Conservation (phyloP, 2,113 vertebrate genomes). For the Octodon degus region DNA sequence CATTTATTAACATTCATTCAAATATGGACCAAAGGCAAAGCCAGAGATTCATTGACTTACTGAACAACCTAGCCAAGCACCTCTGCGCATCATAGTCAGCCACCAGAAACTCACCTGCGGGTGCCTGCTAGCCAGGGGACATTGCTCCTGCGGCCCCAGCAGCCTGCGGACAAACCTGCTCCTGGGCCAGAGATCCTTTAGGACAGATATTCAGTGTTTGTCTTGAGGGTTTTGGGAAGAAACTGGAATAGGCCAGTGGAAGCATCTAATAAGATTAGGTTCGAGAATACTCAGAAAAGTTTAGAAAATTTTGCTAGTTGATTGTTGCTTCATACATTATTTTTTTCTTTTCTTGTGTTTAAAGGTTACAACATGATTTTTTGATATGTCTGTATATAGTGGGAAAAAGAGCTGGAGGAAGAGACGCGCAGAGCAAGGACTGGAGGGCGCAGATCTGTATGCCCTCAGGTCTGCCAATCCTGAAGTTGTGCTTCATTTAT, state of each 20-base stretch:
- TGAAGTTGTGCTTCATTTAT: not conserved
- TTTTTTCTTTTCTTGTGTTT: not conserved
- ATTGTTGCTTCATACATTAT: not conserved
- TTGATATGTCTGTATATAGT: not conserved
- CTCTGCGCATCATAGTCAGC: not conserved
- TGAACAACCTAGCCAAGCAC: not conserved
- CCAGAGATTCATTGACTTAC: not conserved
- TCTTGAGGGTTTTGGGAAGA: not conserved
- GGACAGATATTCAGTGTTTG: not conserved
- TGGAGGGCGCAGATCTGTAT: no score
- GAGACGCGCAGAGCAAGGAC: not conserved
- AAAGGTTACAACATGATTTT: not conserved
- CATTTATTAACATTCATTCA: not conserved
- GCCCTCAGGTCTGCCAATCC: no score
- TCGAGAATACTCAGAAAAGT: not conserved
- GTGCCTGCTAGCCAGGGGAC: slow-evolving; percentile 39
- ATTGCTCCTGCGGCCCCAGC: not conserved
- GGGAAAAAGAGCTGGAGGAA: not conserved
- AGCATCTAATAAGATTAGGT: not conserved
- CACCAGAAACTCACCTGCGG: slow-evolving; percentile 44
- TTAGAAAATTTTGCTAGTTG: not conserved
- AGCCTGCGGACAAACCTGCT: not conserved
- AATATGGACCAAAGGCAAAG: accelerated
- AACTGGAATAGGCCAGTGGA: not conserved
- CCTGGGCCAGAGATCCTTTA: not conserved